Percentiles rank a stretch among this genome's conserved stretches.
Conservation (phyloP, 2,113 vertebrate genomes). For the Spea multiplicata region DNA sequence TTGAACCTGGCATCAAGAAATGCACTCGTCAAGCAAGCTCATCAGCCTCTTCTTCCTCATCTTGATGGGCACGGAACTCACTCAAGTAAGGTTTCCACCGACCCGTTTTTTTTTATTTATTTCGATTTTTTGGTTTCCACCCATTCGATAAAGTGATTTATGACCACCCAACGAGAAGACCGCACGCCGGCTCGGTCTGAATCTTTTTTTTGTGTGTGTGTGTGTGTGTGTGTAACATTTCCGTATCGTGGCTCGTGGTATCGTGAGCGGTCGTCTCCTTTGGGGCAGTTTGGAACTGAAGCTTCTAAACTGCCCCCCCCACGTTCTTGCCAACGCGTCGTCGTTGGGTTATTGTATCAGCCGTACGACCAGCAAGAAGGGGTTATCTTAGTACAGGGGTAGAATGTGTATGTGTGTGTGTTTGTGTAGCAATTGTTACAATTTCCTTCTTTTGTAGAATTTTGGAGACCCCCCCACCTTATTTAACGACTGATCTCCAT, state of each 20-base stretch:
- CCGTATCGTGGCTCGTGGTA: background rate
- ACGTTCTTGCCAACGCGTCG: no score
- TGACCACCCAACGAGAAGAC: background rate
- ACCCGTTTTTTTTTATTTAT: constrained; percentile 60
- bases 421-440: background rate
- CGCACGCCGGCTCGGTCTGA: background rate
- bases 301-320: background rate
- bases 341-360: no score
- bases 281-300: background rate
- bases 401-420: background rate
- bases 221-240: no score
- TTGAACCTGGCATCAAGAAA: constrained; percentile 74
- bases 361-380: no score
- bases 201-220: background rate
- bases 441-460: no score
- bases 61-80: constrained; percentile 95
- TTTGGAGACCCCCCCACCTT: no score
- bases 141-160: background rate
- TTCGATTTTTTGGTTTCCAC: background rate
- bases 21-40: constrained; percentile 91
- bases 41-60: constrained; percentile 86
- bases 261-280: background rate
- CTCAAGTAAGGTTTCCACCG: constrained; percentile 86
- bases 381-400: no score
- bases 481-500: no score